phyloP scores from a whole-genome alignment of 2,113 vertebrate genomes.

The Fulmarus glacialis region DNA sequence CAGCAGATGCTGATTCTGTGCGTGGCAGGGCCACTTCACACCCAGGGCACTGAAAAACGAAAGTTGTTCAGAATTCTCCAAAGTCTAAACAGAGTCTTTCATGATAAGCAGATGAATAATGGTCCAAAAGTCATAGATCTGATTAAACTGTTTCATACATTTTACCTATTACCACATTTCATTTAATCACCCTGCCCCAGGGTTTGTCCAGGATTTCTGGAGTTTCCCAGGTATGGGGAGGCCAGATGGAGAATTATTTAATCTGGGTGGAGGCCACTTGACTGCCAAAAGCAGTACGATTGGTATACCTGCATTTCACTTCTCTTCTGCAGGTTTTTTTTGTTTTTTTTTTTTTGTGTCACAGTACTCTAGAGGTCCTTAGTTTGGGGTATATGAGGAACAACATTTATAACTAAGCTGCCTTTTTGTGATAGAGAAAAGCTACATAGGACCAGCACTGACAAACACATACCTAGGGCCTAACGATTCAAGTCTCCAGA shows the following conservation, averaged over 20 bases:
- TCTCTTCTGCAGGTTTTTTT: neutral
- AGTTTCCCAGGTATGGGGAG: neutral
- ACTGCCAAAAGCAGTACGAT: neutral
- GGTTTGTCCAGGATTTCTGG: neutral
- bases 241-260: neutral
- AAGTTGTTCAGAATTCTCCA: neutral
- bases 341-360: neutral
- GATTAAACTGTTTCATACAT: neutral
- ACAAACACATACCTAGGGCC: neutral
- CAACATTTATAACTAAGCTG: neutral
- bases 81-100: neutral
- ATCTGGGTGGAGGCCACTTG: neutral
- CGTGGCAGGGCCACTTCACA: neutral
- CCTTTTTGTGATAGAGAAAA: neutral
- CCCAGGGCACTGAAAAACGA: neutral
- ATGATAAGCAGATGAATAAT: neutral
- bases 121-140: neutral
- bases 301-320: neutral
- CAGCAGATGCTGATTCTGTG: neutral
- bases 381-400: neutral
- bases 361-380: neutral
- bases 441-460: neutral
- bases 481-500: neutral
- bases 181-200: neutral
- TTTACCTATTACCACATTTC: neutral